Evolutionary conservation across 2,113 vertebrate genomes (phyloP).

Genomic region (Pampusana beccarii): DNA sequence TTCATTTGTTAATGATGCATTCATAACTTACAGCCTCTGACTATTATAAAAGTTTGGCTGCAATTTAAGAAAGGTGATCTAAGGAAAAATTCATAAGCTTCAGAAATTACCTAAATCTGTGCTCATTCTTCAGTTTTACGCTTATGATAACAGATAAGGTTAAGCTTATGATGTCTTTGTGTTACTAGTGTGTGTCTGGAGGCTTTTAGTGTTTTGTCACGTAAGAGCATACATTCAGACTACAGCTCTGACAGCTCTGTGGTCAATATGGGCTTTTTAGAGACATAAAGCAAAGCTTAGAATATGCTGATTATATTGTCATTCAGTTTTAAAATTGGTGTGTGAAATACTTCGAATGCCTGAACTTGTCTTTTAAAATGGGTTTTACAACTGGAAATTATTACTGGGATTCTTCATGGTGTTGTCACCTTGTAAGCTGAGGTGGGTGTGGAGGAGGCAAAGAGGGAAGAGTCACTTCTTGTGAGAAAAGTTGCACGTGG

Average conservation of each 20-base stretch:
- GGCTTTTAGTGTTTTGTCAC: background rate
- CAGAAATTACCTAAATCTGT: background rate
- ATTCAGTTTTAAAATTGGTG: background rate
- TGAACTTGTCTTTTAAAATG: background rate
- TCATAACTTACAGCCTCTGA: background rate
- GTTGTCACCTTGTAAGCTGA: background rate
- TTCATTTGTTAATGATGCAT: background rate
- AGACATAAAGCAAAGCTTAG: background rate
- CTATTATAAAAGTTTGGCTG: background rate
- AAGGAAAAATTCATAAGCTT: background rate
- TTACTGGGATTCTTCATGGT: background rate
- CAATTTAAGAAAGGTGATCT: background rate
- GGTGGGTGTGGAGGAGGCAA: background rate
- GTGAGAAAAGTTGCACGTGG: background rate
- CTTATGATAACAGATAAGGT: background rate
- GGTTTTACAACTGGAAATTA: background rate
- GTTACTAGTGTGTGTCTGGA: background rate
- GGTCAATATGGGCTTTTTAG: rapidly evolving
- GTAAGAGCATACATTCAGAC: background rate
- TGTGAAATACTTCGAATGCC: background rate
- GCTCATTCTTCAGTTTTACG: background rate
- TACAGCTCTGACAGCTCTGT: background rate
- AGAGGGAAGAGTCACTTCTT: background rate
- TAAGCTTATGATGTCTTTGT: no score
- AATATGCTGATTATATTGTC: background rate